Base-by-base conservation (phyloP, 1,140 invertebrate genomes). In the Nasonia vitripennis region DNA sequence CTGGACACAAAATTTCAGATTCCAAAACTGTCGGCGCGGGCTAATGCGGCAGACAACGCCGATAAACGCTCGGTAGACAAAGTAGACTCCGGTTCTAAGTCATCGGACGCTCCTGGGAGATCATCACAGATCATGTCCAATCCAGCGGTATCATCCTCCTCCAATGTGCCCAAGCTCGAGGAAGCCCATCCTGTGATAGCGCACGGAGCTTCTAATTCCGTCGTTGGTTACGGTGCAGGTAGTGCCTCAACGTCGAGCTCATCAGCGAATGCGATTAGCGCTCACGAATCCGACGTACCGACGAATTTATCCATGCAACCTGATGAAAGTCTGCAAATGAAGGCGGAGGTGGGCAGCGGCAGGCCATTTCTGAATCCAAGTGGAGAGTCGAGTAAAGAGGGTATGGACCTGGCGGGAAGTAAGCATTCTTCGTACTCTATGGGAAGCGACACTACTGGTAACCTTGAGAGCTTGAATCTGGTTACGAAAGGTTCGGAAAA, bases 1-100 rank as follows among this genome's bases (percentile, higher is more conserved):
- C 91, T 97, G 11, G 96, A 97, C 89, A 97, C 96, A 1, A 97
- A 97, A 89, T 97, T 97, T 93, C 97, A 97, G 93, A 97, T 97
- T 89, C 97, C 97, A 0, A 97, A 97, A 92, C 90, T 97, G 78
- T 96, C 96, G 0, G 95, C 95, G 0, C 89, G 95, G 74, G 90
- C 73, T 0, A 92, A 93, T n/a, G 87, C 92, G 0, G 87, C 92
- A 0, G 91, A 91, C 17, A 91, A 94, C 41, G 90, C 87, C 0
- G 90, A 86, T 20, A 81, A 91, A 91, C 37, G 90, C 70, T 87
- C 71, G 87, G 10, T 83, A 84, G 23, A 70, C 79, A 67, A 90
- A 88, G 71, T 88, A 70, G 83, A 87, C 86, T 83, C 81, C 17
- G 20, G 68, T 10, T 83, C 85, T 0, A 83, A 83, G 3, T 79